phyloP scores from a whole-genome alignment of 2,888 invertebrate species.

The Meta bourneti region DNA sequence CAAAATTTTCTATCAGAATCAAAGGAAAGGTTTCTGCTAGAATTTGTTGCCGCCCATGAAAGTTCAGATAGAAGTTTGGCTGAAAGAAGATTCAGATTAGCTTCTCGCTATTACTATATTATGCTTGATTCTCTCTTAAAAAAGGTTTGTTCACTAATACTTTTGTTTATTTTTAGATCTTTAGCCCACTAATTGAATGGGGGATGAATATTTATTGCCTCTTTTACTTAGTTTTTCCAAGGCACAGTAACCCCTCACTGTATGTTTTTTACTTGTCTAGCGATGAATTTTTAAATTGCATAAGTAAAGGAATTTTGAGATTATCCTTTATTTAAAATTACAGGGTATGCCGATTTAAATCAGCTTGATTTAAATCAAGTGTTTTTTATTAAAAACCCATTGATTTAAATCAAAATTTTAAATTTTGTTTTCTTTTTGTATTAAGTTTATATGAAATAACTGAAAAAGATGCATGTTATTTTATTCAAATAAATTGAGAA shows the following conservation, averaged over 20 bases:
- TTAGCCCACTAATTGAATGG: neutral
- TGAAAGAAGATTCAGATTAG: constrained; percentile 50
- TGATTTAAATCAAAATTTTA: too few relatives aligned
- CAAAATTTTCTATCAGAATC: constrained; percentile 57
- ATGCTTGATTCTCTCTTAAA: constrained; percentile 67
- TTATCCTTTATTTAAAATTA: too few relatives aligned
- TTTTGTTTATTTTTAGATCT: constrained; percentile 2
- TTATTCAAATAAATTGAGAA: too few relatives aligned
- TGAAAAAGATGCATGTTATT: too few relatives aligned
- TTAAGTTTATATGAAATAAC: too few relatives aligned
- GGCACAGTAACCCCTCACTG: neutral
- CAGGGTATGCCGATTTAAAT: too few relatives aligned
- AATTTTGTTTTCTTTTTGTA: too few relatives aligned
- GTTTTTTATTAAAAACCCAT: too few relatives aligned
- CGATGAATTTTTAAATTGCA: neutral
- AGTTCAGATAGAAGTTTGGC: constrained; percentile 49
- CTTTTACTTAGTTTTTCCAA: neutral
- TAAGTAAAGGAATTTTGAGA: too few relatives aligned
- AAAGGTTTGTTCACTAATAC: constrained; percentile 22
- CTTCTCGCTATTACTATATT: constrained; percentile 59
- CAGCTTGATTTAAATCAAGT: too few relatives aligned
- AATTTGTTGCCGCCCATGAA: constrained; percentile 56
- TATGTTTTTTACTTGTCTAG: neutral
- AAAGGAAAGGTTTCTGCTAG: constrained; percentile 33
- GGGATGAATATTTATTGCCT: neutral